These are phyloP conservation scores for Piscicola geometra DNA, from an alignment of 2,888 invertebrate genomes.

Conservation along the genomic window DNA sequence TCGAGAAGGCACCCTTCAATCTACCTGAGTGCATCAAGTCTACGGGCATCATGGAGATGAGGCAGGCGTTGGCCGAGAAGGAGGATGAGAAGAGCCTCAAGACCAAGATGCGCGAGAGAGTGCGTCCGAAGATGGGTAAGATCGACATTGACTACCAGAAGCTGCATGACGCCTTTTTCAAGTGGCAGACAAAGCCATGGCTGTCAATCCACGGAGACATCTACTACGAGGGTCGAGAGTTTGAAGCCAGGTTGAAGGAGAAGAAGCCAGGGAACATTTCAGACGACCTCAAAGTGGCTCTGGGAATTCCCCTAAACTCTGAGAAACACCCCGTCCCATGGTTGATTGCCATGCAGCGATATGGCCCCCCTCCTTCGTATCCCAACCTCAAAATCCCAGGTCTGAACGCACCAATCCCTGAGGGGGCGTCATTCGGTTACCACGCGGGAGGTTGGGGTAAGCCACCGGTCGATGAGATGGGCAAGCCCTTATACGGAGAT, in stretches of 20 bases:
- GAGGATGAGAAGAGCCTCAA: constrained; percentile 62
- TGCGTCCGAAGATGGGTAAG: constrained; percentile 94
- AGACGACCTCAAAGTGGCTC: constrained; percentile 87
- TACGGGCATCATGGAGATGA: constrained; percentile 99
- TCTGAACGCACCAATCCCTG: constrained; percentile 94
- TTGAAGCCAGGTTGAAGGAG: constrained; percentile 91
- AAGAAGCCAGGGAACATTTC: constrained; percentile 97
- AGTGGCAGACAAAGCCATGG: constrained; percentile 97
- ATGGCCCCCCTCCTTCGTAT: constrained; percentile 97
- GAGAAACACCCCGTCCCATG: constrained; percentile 77
- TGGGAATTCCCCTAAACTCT: constrained; percentile 87
- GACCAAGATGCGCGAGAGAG: constrained; percentile 92
- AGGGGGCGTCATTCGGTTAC: constrained; percentile 92
- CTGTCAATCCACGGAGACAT: constrained; percentile 98
- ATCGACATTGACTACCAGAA: constrained; percentile 99
- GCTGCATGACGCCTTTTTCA: constrained; percentile 96
- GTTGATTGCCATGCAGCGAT: constrained; percentile 94
- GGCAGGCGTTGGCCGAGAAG: constrained; percentile 94
- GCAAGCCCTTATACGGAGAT: constrained; percentile 95
- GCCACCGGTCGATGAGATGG: constrained; percentile 96
- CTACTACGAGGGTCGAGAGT: constrained; percentile 98
- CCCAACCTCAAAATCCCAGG: constrained; percentile 96
- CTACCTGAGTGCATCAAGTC: constrained; percentile 96
- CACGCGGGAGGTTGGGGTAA: constrained; percentile 99
- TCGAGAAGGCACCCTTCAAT: constrained; percentile 97